phyloP scores from a whole-genome alignment of 2,888 invertebrate genomes.

The Cordilura impudica region DNA sequence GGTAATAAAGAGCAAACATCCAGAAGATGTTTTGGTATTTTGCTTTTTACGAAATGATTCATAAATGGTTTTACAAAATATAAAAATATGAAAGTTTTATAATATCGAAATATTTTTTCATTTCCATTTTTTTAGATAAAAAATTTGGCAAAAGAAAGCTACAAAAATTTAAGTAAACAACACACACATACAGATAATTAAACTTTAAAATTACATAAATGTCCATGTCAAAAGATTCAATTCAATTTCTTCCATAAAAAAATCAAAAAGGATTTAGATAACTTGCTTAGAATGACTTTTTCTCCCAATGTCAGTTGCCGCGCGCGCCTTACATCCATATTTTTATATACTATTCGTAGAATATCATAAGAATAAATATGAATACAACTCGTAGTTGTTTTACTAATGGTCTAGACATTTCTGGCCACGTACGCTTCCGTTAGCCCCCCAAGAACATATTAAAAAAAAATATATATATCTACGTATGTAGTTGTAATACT shows the following conservation, averaged over 20 bases:
- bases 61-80: no score
- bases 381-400: conserved; percentile 56
- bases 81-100: no score
- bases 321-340: conserved; percentile 39
- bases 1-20: no score
- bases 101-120: no score
- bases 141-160: conserved; percentile 16
- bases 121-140: no score
- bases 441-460: conserved; percentile 30
- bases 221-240: conserved; percentile 47
- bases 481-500: conserved; percentile 18
- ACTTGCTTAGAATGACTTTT: conserved; percentile 46
- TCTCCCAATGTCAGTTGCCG: not conserved
- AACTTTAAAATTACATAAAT: conserved; percentile 28
- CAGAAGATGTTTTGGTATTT: no score
- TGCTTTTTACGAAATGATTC: no score
- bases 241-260: conserved; percentile 44
- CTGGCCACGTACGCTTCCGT: conserved; percentile 63
- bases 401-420: conserved; percentile 62
- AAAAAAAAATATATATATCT: no score
- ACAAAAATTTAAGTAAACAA: not conserved
- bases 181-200: conserved; percentile 18
- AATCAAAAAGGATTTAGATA: conserved; percentile 5
- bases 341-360: conserved; percentile 29
- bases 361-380: conserved; percentile 48